phyloP scores from a whole-genome alignment of 2,113 vertebrate genomes.

The Centrocercus urophasianus region DNA sequence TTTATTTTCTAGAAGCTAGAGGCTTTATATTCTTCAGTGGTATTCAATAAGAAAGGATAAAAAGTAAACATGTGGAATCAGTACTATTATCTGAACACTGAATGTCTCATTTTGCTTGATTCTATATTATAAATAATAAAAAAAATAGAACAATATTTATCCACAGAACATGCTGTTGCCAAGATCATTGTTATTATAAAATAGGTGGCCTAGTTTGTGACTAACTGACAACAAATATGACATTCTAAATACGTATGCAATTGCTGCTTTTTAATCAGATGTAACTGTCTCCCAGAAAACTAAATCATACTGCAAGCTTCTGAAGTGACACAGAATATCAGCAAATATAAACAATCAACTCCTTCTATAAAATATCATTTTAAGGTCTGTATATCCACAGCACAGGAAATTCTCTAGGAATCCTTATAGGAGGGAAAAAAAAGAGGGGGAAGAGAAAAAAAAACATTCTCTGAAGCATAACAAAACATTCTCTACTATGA shows the following conservation, averaged over 20 bases:
- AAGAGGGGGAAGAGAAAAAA: neutral
- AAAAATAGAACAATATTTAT: constrained; percentile 34
- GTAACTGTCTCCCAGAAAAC: neutral
- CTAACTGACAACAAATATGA: constrained; percentile 13
- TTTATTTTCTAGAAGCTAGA: neutral
- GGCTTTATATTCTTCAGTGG: neutral
- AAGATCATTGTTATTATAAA: constrained; percentile 31
- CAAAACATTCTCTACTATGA: neutral
- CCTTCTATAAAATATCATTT: neutral
- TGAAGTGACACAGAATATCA: neutral
- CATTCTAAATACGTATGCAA: neutral
- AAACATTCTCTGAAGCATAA: neutral
- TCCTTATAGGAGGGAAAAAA: neutral
- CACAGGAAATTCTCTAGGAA: neutral
- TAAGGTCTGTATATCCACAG: neutral
- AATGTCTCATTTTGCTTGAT: constrained; percentile 5
- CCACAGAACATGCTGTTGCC: neutral
- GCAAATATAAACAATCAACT: neutral
- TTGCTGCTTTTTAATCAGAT: neutral
- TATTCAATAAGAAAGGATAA: neutral
- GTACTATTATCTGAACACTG: neutral
- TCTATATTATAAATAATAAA: neutral
- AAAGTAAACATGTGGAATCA: neutral
- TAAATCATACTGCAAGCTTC: neutral
- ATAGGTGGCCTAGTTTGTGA: constrained; percentile 48